Conservation (phyloP, 2,797 vertebrate genomes). For the Protosalanx chinensis region DNA sequence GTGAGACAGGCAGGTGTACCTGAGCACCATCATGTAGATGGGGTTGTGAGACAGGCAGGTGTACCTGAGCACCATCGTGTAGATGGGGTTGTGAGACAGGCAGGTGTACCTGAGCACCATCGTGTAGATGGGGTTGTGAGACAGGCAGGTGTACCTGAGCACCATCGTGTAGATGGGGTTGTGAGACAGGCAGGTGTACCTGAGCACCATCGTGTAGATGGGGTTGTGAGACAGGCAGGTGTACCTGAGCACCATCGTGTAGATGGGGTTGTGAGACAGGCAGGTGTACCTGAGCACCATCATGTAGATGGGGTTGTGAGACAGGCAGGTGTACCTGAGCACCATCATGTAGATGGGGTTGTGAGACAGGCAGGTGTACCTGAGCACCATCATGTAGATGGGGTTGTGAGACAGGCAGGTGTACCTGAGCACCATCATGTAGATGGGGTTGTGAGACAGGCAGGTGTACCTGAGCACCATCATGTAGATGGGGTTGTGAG, state of each 20-base stretch:
- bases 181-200: constrained; percentile 87
- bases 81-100: constrained; percentile 90
- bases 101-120: constrained; percentile 93
- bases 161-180: constrained; percentile 99
- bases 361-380: constrained; percentile 86
- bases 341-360: constrained; percentile 99
- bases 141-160: constrained; percentile 85
- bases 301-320: constrained; percentile 97
- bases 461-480: constrained; percentile 93
- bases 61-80: constrained; percentile 97
- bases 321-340: constrained; percentile 85
- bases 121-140: constrained; percentile 97
- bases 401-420: constrained; percentile 71
- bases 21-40: constrained; percentile 96
- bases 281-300: constrained; percentile 93
- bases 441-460: constrained; percentile 90
- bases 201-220: constrained; percentile 96
- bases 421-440: constrained; percentile 91
- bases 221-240: constrained; percentile 90
- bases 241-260: constrained; percentile 97
- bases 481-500: constrained; percentile 97
- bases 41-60: constrained; percentile 90
- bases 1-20: constrained; percentile 87
- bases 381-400: constrained; percentile 96
- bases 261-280: constrained; percentile 90